phyloP scores from a whole-genome alignment of 2,113 vertebrate species.

The Syngnathus floridae region DNA sequence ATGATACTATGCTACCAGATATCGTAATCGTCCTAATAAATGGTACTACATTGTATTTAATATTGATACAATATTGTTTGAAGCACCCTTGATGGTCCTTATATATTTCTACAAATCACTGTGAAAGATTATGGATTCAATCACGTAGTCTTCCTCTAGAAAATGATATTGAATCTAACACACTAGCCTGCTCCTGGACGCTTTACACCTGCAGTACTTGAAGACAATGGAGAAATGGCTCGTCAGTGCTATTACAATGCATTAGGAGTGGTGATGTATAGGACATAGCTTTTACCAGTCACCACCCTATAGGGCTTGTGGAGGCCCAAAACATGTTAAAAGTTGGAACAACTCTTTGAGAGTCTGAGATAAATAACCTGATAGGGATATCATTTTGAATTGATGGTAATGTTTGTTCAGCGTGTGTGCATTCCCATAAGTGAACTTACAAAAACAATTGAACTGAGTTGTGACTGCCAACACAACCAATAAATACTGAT shows the following conservation, averaged over 20 bases:
- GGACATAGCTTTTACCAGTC: too few species aligned
- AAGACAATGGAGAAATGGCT: too few species aligned
- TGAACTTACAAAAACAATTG: not conserved
- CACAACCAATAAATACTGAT: not conserved
- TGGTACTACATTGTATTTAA: not conserved
- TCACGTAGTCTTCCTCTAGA: not conserved
- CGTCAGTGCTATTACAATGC: too few species aligned
- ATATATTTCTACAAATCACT: not conserved
- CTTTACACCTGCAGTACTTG: too few species aligned
- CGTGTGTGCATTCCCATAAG: not conserved
- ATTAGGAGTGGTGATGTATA: too few species aligned
- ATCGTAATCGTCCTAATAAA: not conserved
- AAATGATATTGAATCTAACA: not conserved
- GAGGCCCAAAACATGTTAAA: not conserved
- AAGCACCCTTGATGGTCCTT: not conserved
- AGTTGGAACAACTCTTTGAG: not conserved
- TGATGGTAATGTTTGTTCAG: not conserved
- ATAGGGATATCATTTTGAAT: not conserved
- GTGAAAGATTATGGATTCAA: not conserved
- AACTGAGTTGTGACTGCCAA: not conserved
- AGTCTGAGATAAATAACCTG: not conserved
- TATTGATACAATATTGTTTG: not conserved
- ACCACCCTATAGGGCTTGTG: too few species aligned
- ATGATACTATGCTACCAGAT: too few species aligned
- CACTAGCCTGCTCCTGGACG: too few species aligned